phyloP scores from a whole-genome alignment of 2,797 vertebrate species.

The Trachops cirrhosus region DNA sequence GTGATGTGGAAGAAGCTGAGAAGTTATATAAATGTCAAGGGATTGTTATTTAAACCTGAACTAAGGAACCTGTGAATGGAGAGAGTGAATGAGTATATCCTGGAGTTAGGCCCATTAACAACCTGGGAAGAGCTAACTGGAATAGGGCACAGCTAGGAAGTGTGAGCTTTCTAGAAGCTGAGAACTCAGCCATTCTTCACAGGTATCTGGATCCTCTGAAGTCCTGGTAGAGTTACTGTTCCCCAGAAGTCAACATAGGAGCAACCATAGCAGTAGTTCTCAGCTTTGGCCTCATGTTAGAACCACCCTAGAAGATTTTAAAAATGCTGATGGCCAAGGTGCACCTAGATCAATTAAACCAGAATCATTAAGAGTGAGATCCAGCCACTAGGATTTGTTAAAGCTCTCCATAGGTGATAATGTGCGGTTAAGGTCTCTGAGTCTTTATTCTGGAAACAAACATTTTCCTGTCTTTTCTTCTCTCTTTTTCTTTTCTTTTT shows the following conservation, averaged over 20 bases:
- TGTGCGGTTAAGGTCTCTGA: not conserved
- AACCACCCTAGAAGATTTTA: not conserved
- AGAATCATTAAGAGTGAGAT: not conserved
- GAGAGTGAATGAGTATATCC: not conserved
- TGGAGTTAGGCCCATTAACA: not conserved
- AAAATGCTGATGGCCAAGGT: not conserved
- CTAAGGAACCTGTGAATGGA: not conserved
- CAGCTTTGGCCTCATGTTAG: not conserved
- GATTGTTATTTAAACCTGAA: conserved; percentile 28
- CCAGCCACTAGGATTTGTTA: not conserved
- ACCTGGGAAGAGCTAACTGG: not conserved
- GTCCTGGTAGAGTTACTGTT: not conserved
- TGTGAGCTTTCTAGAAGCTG: not conserved
- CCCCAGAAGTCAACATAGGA: not conserved
- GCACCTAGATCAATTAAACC: not conserved
- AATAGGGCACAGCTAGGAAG: not conserved
- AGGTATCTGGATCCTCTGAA: not conserved
- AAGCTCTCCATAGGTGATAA: not conserved
- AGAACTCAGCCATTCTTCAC: not conserved
- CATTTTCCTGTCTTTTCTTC: not conserved
- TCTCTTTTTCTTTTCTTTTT: not conserved
- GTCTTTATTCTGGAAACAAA: not conserved
- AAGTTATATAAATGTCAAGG: conserved; percentile 21
- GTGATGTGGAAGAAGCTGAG: not conserved
- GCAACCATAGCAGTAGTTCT: not conserved